Conservation (phyloP, 2,888 invertebrate species). For the Chrysomela aeneicollis region DNA sequence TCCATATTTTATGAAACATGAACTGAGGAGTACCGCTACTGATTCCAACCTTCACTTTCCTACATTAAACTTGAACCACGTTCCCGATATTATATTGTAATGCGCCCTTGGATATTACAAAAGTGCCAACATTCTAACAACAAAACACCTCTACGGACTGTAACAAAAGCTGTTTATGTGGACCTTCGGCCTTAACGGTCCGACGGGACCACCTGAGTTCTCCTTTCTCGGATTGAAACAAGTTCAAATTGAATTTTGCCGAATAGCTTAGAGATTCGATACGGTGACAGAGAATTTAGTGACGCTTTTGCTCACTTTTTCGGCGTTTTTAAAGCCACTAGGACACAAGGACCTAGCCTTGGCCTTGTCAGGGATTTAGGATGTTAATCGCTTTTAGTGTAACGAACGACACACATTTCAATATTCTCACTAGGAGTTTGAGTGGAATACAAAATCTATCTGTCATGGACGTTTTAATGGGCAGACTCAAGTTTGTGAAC, state of each 20-base stretch:
- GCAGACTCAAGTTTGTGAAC: too few species aligned
- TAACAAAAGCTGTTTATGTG: conserved; percentile 37
- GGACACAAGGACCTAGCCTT: conserved; percentile 19
- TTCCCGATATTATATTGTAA: not conserved
- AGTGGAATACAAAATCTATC: not conserved
- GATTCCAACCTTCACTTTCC: not conserved
- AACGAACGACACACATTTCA: not conserved
- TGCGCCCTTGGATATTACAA: conserved; percentile 25
- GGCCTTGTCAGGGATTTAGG: not conserved
- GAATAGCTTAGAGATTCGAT: conserved; percentile 35
- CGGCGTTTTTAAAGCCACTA: conserved; percentile 24
- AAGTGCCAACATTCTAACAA: conserved; percentile 30
- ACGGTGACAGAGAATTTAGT: conserved; percentile 37
- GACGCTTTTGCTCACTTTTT: conserved; percentile 26
- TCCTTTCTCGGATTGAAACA: conserved; percentile 27
- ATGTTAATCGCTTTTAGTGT: not conserved
- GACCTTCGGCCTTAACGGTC: conserved; percentile 28
- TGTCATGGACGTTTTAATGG: too few species aligned
- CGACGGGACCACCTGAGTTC: conserved; percentile 35
- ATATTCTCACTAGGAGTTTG: too few species aligned
- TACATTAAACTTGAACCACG: not conserved
- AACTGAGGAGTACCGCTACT: not conserved
- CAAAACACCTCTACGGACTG: conserved; percentile 32
- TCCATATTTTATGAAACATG: too few species aligned
- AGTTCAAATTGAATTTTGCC: conserved; percentile 25